Conservation (phyloP, 2,113 vertebrate species). For the Prionailurus bengalensis region DNA sequence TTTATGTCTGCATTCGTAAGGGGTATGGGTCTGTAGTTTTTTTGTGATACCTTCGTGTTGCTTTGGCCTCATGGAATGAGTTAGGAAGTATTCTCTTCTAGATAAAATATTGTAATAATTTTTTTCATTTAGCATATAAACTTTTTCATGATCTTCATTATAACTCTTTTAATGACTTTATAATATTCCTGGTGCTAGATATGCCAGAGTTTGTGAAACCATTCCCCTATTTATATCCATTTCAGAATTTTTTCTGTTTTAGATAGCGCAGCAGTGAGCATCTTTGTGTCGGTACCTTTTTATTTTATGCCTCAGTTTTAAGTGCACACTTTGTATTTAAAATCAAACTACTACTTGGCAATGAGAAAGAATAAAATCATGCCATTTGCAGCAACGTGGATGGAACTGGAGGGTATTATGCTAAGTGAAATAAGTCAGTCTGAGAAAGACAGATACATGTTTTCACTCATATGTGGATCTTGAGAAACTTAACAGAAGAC, state of each 20-base stretch:
- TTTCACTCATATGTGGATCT: too few species aligned
- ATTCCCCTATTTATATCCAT: not conserved
- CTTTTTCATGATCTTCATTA: constrained; percentile 11
- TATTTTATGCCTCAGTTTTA: not conserved
- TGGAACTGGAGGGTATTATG: too few species aligned
- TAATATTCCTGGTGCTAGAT: constrained; percentile 48
- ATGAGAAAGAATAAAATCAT: too few species aligned
- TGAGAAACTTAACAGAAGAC: too few species aligned
- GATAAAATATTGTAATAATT: constrained; percentile 9
- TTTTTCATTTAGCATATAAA: constrained; percentile 51
- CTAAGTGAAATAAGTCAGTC: too few species aligned
- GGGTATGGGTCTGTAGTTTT: constrained; percentile 25
- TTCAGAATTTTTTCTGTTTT: constrained; percentile 21
- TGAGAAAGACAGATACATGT: too few species aligned
- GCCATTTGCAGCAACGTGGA: too few species aligned
- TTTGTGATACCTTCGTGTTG: not conserved
- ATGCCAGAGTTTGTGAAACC: constrained; percentile 34
- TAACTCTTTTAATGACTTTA: constrained; percentile 1
- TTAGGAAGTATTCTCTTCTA: constrained; percentile 25
- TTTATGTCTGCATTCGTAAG: constrained; percentile 44
- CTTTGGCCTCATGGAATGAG: constrained; percentile 33
- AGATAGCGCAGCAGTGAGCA: not conserved
- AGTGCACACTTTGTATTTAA: constrained; percentile 40
- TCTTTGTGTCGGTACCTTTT: constrained; percentile 32
- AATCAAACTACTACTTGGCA: not conserved